These are phyloP conservation scores for Onychorhynchus coronatus DNA, from an alignment of 2,113 vertebrate species.

Conservation along the genomic window DNA sequence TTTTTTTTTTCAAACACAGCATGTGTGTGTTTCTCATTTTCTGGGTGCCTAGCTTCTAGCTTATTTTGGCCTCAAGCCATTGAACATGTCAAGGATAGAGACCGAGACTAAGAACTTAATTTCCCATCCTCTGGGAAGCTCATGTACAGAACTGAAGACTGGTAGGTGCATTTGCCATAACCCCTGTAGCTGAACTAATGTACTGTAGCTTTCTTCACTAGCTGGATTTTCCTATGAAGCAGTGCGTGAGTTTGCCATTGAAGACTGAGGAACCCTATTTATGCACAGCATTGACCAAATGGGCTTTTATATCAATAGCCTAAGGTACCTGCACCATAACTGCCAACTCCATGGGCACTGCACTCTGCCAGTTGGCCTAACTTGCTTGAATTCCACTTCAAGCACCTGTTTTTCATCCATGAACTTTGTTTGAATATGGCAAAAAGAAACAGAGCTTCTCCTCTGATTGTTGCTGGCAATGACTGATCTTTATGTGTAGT, in stretches of 20 bases:
- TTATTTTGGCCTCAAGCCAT: constrained; percentile 28
- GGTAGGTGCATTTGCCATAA: not conserved
- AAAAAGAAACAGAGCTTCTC: not conserved
- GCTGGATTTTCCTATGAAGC: not conserved
- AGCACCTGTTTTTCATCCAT: not conserved
- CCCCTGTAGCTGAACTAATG: constrained; percentile 29
- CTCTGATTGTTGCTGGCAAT: not conserved
- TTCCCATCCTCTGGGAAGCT: constrained; percentile 7
- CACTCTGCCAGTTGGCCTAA: not conserved
- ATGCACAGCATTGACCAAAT: not conserved
- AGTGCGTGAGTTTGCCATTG: not conserved
- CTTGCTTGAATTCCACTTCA: not conserved
- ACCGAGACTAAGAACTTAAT: constrained; percentile 28
- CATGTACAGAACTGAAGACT: not conserved
- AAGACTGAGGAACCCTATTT: not conserved
- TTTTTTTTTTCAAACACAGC: constrained; percentile 11
- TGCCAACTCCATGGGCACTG: not conserved
- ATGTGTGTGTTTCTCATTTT: constrained; percentile 49
- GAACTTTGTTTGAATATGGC: not conserved
- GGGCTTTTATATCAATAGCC: not conserved
- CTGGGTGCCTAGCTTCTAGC: constrained; percentile 39
- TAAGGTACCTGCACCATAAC: not conserved
- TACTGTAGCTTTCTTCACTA: not conserved
- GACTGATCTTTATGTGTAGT: not conserved
- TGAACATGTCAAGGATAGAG: constrained; percentile 13